Base-by-base conservation (phyloP, 2,797 vertebrate genomes). In the Tapirus indicus region DNA sequence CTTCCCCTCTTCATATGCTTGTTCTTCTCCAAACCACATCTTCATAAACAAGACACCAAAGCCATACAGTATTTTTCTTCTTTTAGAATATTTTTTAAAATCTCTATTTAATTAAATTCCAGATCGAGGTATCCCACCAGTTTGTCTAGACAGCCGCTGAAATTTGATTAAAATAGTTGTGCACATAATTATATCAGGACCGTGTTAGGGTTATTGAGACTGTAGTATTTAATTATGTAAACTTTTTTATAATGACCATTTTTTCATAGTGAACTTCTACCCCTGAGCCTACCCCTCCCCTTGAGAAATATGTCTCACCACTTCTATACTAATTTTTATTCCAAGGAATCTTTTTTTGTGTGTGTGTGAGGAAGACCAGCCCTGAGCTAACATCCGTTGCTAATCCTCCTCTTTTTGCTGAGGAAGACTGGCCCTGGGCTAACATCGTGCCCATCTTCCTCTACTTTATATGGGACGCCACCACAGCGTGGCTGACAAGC, bases 71-170 rank as follows among this genome's bases (percentile, higher is more conserved):
- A 60, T 83, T 87, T 80, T 98, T 95, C 56, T 54, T 88, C 90
- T 92, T 93, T 88, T 49, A 80, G 74, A 96, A 82, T 27, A 20
- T 69, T 12, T 84, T 82, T 68, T 7, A 84, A 84, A 80, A 44
- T 41, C 27, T 93, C 41, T 83, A 54, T 35, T 95, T 95, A 93
- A 98, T 97, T 97, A 97, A 97, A 98, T 98, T 98, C 72, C 68
- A 97, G 27, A 25, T 87, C 0, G 0, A 78, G 41, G 97, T 93
- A 95, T 88, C 91, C 86, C 91, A 96, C 77, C 49, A 92, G 35
- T 72, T 58, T 96, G 93, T 97, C 97, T 97, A 98, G 89, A 98
- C 56, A 96, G 90, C 71, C 25, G 79, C 25, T n/a, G 74, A 89
- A 58, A 95, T 96, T 95, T 94, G 77, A 95, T 93, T 93, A 94